Base-by-base conservation (phyloP, 2,113 vertebrate genomes). In the Gnathonemus echidnorhynchus region DNA sequence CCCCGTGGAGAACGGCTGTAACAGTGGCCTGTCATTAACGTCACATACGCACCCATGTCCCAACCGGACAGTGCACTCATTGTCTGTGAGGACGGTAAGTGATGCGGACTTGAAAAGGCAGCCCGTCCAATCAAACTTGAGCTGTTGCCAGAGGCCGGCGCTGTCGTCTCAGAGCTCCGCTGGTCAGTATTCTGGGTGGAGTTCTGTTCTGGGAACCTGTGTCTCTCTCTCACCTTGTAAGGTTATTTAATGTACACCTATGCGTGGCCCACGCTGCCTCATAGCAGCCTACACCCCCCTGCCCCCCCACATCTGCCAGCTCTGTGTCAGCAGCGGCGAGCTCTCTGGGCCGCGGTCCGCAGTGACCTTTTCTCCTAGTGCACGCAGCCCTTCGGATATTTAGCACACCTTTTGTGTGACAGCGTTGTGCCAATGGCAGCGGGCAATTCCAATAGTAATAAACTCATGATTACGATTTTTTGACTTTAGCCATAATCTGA, bases 41-140 rank as follows among this genome's bases (percentile, higher is more conserved):
- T 98, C 97, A 97, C 97, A 97, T 97, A 98, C 97, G 97, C 97
- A 97, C 98, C 99, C 99, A 98, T 98, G 96, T 98, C 96, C 97
- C 97, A 94, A 96, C 96, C 97, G 96, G 97, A 97, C 95, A 96
- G 53, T 96, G 95, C 95, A 96, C 97, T 94, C 98, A 98, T 95
- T 95, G 95, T 96, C 93, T 95, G 93, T 93, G 94, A 96, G 96
- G 95, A 95, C 95, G 97, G 95, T 90, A 88, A 88, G 53, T 10
- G 35, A 13, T 31, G 19, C 19, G 11, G 87, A 62, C 35, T 39
- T 95, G 96, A 97, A 96, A 96, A 94, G 95, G 92, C 91, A 92
- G 95, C 93, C 35, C 95, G 74, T 39, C 74, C 31, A 80, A 80
- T 80, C 74, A 80, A 42, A 80, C 95, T 94, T 92, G 91, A 91